Conservation (phyloP, 2,113 vertebrate genomes). For the Peromyscus maniculatus region DNA sequence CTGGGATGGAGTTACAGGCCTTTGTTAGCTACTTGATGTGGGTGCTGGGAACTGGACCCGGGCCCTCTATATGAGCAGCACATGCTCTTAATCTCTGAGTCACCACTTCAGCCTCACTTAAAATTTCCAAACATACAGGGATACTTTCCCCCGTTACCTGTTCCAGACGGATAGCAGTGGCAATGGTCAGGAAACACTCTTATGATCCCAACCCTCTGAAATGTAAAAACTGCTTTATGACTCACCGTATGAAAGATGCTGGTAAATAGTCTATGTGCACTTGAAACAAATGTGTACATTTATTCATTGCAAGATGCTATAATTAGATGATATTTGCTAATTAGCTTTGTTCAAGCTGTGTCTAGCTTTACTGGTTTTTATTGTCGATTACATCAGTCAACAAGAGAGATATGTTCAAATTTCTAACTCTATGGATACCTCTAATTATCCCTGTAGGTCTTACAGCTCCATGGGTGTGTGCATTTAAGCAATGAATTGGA, state of each 20-base stretch:
- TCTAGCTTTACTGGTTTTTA: not conserved
- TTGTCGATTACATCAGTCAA: not conserved
- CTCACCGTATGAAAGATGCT: not conserved
- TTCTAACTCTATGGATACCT: not conserved
- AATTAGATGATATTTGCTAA: constrained; percentile 25
- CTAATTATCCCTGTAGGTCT: constrained; percentile 32
- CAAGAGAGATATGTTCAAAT: constrained; percentile 1
- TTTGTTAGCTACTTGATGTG: not conserved
- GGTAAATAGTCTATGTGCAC: not conserved
- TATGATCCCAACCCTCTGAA: not conserved
- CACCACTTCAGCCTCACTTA: not conserved
- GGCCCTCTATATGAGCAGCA: not conserved
- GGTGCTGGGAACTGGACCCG: not conserved
- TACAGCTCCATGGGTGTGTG: not conserved
- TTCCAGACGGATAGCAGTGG: not conserved
- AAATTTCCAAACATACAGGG: not conserved
- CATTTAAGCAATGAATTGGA: not conserved
- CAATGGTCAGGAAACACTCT: constrained; percentile 17
- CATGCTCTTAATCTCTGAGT: too few species aligned
- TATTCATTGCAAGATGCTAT: constrained; percentile 1
- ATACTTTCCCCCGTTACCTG: not conserved
- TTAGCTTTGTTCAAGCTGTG: constrained; percentile 56
- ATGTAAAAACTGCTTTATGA: not conserved
- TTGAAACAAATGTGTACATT: not conserved
- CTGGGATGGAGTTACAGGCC: not conserved